Evolutionary conservation across 1,140 invertebrate species (phyloP), one percentile per base, ranked within the genome.

Genomic region (Drosophila quadrilineata): DNA sequence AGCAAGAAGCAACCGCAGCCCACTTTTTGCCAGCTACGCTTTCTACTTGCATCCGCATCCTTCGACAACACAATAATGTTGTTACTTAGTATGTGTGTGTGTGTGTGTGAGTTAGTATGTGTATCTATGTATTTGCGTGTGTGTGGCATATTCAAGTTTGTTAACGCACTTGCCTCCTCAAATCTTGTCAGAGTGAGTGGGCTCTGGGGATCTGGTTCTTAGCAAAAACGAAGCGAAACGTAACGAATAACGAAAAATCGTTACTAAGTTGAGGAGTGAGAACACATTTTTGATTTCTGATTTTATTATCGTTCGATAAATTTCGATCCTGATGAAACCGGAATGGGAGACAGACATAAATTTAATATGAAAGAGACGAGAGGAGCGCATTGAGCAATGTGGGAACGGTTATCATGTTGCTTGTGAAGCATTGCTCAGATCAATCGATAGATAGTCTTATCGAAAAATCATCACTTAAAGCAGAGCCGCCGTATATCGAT

Each of bases 21-120:
- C 63, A 66, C 63, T 60, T 60, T 60, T 38, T 46, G 14, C 35
- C 36, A 50, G 24, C 17, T 66, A 36, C 56, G 63, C 56, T 66
- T 66, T 60, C 56, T 36, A 46, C 63, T 60, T 45, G 38, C 46
- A 60, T 66, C 63, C 63, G 63, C 63, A 66, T 66, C 63, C 64
- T 62, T 67, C 33, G 41, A 43, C 63, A 49, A 40, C n/a, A n/a
- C n/a, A 40, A 41, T 45, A 54, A 38, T 36, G 9, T 8, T 22
- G 17, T 28, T 9, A 40, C 17, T 31, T 16, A 14, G 12, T 41
- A 17, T 21, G 45, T 14, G 3, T 45, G 28, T 28, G n/a, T 40
- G 22, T 40, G 14, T 33, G 40, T 41, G 21, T 26, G 22, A 14
- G 6, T 9, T 5, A 33, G 8, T 10, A 5, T 38, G 36, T 6